phyloP scores from a whole-genome alignment of 2,113 vertebrate genomes.

The Myotis yumanensis region DNA sequence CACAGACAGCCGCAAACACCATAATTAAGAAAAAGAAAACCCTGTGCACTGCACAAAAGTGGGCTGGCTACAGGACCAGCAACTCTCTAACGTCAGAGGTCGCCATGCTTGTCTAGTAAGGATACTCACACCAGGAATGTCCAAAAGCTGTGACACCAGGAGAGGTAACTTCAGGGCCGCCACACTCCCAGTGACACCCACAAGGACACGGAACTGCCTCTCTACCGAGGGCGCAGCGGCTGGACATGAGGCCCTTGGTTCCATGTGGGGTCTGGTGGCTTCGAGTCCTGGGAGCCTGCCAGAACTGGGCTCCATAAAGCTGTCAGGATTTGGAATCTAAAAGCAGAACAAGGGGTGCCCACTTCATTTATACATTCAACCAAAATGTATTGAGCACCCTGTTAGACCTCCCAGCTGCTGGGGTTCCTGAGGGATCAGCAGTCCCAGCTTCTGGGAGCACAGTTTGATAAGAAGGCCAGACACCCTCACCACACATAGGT shows the following conservation, averaged over 20 bases:
- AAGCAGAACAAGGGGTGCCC: slow-evolving; percentile 7
- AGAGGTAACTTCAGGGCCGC: slow-evolving; percentile 93
- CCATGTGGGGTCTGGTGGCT: not conserved
- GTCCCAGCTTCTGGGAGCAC: not conserved
- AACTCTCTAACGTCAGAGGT: not conserved
- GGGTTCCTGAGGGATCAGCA: not conserved
- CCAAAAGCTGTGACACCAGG: slow-evolving; percentile 86
- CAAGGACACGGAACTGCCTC: slow-evolving; percentile 81
- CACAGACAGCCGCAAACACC: not conserved
- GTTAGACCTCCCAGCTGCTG: not conserved
- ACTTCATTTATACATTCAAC: not conserved
- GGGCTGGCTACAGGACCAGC: rapidly evolving
- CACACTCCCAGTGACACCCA: slow-evolving; percentile 95
- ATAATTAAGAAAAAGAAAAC: not conserved
- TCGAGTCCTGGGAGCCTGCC: not conserved
- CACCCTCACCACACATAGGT: not conserved
- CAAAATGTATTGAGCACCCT: not conserved
- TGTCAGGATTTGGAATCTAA: not conserved
- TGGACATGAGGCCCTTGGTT: not conserved
- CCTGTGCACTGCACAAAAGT: not conserved
- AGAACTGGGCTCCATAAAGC: slow-evolving; percentile 60
- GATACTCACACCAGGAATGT: slow-evolving; percentile 89
- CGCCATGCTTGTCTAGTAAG: not conserved
- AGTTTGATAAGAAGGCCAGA: not conserved
- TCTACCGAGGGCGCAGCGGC: not conserved